Percentiles rank a stretch among this genome's conserved stretches.
Evolutionary conservation across 1,140 invertebrate species (phyloP).

Genomic region (Drosophila nebulosa): DNA sequence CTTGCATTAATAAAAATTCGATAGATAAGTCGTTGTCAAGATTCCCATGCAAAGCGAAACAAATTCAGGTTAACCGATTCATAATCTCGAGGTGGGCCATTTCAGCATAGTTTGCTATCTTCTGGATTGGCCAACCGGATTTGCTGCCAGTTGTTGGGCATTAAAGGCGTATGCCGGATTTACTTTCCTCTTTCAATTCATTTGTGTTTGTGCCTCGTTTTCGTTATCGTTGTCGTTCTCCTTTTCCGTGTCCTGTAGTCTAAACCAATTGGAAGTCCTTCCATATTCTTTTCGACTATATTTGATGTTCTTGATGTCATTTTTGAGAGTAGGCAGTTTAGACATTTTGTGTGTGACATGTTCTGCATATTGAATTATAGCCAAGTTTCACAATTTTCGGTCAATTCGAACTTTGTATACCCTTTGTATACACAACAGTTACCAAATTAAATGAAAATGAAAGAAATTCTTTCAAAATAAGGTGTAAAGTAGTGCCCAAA

Average conservation of each 20-base stretch:
- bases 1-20: constrained; percentile 60
- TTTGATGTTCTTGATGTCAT: constrained; percentile 24
- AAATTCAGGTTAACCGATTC: background rate
- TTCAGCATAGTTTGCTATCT: background rate
- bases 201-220: background rate
- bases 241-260: background rate
- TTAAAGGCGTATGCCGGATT: constrained; percentile 51
- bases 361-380: constrained; percentile 53
- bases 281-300: background rate
- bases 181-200: constrained; percentile 11
- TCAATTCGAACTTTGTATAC: background rate
- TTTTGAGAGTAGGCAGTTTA: constrained; percentile 33
- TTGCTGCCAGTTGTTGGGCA: constrained; percentile 15
- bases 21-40: background rate
- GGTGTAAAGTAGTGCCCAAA: too few species aligned
- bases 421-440: too few species aligned
- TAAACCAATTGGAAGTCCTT: background rate
- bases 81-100: background rate
- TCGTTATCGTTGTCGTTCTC: background rate
- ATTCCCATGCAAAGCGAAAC: background rate
- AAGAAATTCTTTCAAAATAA: too few species aligned
- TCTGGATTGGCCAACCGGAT: background rate
- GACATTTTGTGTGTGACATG: constrained; percentile 50
- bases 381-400: background rate
- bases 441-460: too few species aligned